These are phyloP conservation scores for Dryadula phaetusa DNA, from an alignment of 2,888 invertebrate species.

Conservation along the genomic window DNA sequence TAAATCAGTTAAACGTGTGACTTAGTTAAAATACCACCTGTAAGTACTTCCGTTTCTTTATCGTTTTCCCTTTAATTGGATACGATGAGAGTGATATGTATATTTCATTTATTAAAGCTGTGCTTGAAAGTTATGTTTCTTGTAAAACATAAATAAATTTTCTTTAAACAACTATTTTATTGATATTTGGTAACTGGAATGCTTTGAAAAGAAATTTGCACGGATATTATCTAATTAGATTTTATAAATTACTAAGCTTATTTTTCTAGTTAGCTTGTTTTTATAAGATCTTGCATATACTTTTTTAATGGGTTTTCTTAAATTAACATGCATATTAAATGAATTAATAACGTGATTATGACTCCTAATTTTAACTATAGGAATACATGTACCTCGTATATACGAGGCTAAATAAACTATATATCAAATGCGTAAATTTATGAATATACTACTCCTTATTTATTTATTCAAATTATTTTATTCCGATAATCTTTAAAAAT, in stretches of 20 bases:
- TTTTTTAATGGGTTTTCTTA: too few species aligned
- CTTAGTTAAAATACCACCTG: conserved; percentile 57
- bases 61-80: conserved; percentile 59
- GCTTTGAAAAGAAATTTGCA: neutral
- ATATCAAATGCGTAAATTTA: too few species aligned
- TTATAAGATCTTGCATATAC: neutral
- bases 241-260: neutral
- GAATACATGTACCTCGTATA: too few species aligned
- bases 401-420: too few species aligned
- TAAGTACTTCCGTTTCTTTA: conserved; percentile 58
- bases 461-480: too few species aligned
- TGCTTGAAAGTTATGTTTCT: conserved; percentile 42
- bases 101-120: conserved; percentile 57
- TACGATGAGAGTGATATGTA: conserved; percentile 56
- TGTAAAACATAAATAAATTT: conserved; percentile 24
- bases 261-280: neutral
- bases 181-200: neutral
- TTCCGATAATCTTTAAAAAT: too few species aligned
- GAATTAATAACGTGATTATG: too few species aligned
- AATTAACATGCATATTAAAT: too few species aligned
- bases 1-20: conserved; percentile 59
- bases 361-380: too few species aligned
- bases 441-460: too few species aligned
- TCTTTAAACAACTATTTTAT: conserved; percentile 6
- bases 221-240: neutral